Evolutionary conservation across 2,797 vertebrate genomes (phyloP).

Genomic region (Tenualosa thibaudeaui): DNA sequence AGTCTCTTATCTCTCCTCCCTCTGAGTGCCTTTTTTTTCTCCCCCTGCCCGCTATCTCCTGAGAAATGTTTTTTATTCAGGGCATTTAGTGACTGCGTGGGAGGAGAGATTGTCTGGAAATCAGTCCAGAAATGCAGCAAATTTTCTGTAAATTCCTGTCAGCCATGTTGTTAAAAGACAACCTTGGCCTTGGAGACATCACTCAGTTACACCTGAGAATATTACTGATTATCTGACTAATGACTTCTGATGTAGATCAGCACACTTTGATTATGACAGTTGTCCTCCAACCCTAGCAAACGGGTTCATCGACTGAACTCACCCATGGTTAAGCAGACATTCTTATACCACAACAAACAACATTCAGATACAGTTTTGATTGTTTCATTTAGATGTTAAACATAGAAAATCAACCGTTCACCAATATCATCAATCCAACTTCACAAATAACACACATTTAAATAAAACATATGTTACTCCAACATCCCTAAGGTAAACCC

Average conservation of each 20-base stretch:
- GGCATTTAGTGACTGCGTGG: conserved; percentile 47
- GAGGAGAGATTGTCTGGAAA: conserved; percentile 40
- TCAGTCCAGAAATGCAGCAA: conserved; percentile 4
- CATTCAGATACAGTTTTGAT: too few species aligned
- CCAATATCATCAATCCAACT: too few species aligned
- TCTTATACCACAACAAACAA: too few species aligned
- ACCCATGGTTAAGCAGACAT: too few species aligned
- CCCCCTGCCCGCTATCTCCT: conserved; percentile 49
- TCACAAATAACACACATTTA: too few species aligned
- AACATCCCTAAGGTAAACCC: too few species aligned
- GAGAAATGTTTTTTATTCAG: conserved; percentile 52
- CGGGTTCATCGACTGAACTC: too few species aligned
- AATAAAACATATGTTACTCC: too few species aligned
- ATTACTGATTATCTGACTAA: conserved; percentile 1
- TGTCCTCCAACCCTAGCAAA: too few species aligned
- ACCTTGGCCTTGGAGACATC: not conserved
- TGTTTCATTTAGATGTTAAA: too few species aligned
- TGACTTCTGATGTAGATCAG: not conserved
- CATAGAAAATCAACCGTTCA: too few species aligned
- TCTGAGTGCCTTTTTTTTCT: conserved; percentile 35
- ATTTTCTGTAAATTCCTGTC: not conserved
- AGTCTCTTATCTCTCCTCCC: conserved; percentile 54
- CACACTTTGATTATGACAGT: not conserved
- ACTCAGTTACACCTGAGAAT: not conserved
- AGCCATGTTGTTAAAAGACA: not conserved